Percentiles rank a stretch among this genome's conserved stretches.
These are phyloP conservation scores for Elanus axillaris DNA, from an alignment of 2,113 vertebrate species.

Conservation along the genomic window DNA sequence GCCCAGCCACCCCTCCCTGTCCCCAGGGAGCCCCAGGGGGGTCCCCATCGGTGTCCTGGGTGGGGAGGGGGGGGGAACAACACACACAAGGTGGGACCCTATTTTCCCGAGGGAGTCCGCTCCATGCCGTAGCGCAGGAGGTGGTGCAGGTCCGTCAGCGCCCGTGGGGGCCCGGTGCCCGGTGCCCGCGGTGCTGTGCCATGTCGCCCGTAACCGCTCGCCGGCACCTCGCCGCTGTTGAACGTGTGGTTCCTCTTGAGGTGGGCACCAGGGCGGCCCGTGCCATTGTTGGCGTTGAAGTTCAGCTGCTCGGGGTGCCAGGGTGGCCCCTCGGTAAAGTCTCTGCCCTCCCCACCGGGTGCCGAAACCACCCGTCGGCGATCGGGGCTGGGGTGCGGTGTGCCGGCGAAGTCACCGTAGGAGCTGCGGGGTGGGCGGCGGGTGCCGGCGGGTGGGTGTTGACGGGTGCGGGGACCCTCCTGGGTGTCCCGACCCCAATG, in stretches of 20 bases:
- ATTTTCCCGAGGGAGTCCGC: slow-evolving; percentile 80
- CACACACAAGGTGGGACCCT: neutral
- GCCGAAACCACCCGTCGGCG: slow-evolving; percentile 88
- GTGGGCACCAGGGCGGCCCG: slow-evolving; percentile 53
- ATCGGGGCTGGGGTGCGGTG: slow-evolving; percentile 85
- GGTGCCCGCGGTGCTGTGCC: slow-evolving; percentile 36
- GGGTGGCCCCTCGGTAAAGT: slow-evolving; percentile 60
- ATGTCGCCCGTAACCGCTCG: slow-evolving; percentile 64
- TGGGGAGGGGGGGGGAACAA: neutral
- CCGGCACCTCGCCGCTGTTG: slow-evolving; percentile 66
- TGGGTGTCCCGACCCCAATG: slow-evolving; percentile 70
- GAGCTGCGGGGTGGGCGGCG: slow-evolving; percentile 75
- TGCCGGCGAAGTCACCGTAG: slow-evolving; percentile 80
- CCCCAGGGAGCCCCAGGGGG: neutral
- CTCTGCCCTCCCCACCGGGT: slow-evolving; percentile 77
- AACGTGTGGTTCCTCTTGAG: slow-evolving; percentile 78
- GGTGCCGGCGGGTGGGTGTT: neutral
- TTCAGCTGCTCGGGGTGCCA: slow-evolving; percentile 86
- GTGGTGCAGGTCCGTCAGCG: slow-evolving; percentile 84
- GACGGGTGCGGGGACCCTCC: slow-evolving; percentile 54
- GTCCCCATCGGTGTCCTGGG: neutral
- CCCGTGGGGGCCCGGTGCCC: slow-evolving; percentile 65
- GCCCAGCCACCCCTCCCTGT: neutral
- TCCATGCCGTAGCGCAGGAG: slow-evolving; percentile 81
- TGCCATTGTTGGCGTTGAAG: slow-evolving; percentile 80